phyloP scores from a whole-genome alignment of 2,888 invertebrate genomes.

The Tipula lateralis region DNA sequence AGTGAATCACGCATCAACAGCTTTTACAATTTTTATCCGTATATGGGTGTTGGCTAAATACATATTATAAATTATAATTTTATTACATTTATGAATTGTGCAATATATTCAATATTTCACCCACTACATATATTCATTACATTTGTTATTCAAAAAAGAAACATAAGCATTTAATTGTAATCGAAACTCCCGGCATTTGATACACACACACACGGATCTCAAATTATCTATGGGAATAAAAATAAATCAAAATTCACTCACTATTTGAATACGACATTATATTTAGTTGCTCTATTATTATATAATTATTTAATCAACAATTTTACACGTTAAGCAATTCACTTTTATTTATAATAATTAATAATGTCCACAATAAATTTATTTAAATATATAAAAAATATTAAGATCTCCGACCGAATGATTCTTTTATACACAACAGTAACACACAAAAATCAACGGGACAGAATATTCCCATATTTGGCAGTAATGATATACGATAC shows the following conservation, averaged over 20 bases:
- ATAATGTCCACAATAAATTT: not conserved
- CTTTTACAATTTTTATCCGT: conserved; percentile 32
- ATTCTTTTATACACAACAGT: not conserved
- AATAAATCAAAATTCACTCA: conserved; percentile 28
- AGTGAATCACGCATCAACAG: conserved; percentile 33
- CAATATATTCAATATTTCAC: not conserved
- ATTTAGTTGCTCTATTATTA: not conserved
- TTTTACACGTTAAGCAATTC: not conserved
- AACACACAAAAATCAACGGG: conserved; percentile 27
- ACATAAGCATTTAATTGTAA: not conserved
- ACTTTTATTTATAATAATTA: not conserved
- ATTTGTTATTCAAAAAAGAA: not conserved
- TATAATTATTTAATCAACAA: not conserved
- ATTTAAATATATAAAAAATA: not conserved
- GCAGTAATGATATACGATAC: not conserved
- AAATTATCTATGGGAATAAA: not conserved
- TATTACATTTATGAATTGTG: not conserved
- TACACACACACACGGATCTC: not conserved
- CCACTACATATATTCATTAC: not conserved
- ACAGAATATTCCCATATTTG: conserved; percentile 28
- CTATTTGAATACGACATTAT: conserved; percentile 30
- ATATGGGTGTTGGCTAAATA: conserved; percentile 32
- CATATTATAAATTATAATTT: not conserved
- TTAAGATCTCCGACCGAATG: not conserved
- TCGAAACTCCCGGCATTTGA: conserved; percentile 25